Conservation (phyloP, 2,113 vertebrate species). For the Laticauda laticaudata region DNA sequence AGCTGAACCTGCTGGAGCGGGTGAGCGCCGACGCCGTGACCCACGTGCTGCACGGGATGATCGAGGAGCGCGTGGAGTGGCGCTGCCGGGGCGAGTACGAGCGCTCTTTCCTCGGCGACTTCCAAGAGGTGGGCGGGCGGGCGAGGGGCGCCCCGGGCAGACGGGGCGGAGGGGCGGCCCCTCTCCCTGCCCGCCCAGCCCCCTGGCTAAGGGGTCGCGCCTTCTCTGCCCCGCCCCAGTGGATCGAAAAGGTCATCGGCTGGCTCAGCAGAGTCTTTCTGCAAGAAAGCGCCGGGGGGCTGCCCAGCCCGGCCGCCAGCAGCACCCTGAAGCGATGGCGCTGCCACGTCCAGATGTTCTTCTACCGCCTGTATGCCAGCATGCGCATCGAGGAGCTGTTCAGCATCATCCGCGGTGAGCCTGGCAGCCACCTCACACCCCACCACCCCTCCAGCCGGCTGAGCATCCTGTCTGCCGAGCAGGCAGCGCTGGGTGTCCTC, state of each 20-base stretch:
- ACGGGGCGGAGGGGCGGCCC: neutral
- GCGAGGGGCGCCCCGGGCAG: neutral
- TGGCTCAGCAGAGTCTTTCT: slow-evolving; percentile 93
- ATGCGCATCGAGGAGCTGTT: slow-evolving; percentile 98
- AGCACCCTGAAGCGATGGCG: slow-evolving; percentile 86
- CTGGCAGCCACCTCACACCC: neutral
- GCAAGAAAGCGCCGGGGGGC: slow-evolving; percentile 55
- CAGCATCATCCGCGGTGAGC: slow-evolving; percentile 90
- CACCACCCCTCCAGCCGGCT: accelerated
- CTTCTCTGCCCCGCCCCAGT: slow-evolving; percentile 65
- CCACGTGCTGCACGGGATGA: slow-evolving; percentile 88
- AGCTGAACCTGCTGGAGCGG: slow-evolving; percentile 87
- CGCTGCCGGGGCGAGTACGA: slow-evolving; percentile 92
- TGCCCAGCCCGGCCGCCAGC: slow-evolving; percentile 49
- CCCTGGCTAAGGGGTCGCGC: accelerated
- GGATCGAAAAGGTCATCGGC: slow-evolving; percentile 91
- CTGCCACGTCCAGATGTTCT: slow-evolving; percentile 93
- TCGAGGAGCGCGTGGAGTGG: slow-evolving; percentile 91
- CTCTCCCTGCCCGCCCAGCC: accelerated
- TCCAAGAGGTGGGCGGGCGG: slow-evolving; percentile 80
- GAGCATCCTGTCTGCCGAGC: too few relatives aligned
- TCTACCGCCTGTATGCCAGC: slow-evolving; percentile 92
- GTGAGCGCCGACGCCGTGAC: slow-evolving; percentile 91
- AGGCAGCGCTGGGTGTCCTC: accelerated
- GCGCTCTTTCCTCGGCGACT: slow-evolving; percentile 87